Percentiles rank a stretch among this genome's conserved stretches.
phyloP scores from a whole-genome alignment of 2,888 invertebrate genomes.

The Dicyrtoma fusca region DNA sequence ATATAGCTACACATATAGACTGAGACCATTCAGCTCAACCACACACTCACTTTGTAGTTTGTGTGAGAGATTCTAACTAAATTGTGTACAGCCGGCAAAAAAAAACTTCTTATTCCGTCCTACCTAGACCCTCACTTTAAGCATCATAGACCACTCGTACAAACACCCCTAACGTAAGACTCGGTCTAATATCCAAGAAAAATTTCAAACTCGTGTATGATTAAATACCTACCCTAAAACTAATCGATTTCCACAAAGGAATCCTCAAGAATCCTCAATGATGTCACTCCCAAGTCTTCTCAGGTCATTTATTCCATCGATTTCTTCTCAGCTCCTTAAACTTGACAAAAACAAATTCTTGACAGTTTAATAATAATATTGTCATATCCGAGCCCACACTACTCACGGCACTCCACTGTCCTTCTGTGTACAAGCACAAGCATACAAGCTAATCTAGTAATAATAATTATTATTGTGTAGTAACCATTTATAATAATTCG shows the following conservation, averaged over 20 bases:
- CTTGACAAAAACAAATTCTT: slow-evolving; percentile 11
- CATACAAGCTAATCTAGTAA: no score
- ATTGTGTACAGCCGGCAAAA: no score
- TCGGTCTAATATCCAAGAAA: slow-evolving; percentile 19
- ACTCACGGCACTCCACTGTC: not conserved
- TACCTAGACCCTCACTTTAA: no score
- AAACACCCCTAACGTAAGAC: not conserved
- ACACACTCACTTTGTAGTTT: no score
- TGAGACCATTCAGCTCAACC: no score
- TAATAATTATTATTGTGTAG: no score
- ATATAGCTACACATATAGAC: no score
- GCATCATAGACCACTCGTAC: no score
- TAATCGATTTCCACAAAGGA: slow-evolving; percentile 24
- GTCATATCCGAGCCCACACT: not conserved
- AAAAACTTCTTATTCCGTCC: no score
- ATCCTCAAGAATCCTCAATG: slow-evolving; percentile 28
- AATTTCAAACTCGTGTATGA: slow-evolving; percentile 38
- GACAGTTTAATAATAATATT: slow-evolving; percentile 18
- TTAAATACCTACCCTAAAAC: slow-evolving; percentile 35
- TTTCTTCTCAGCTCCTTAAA: slow-evolving; percentile 11
- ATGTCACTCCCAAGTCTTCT: slow-evolving; percentile 14
- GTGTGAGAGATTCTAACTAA: no score
- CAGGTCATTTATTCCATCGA: slow-evolving; percentile 2
- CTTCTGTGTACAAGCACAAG: not conserved
- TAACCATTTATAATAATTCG: no score